Conservation (phyloP, 2,797 vertebrate genomes). For the Onychomys torridus region DNA sequence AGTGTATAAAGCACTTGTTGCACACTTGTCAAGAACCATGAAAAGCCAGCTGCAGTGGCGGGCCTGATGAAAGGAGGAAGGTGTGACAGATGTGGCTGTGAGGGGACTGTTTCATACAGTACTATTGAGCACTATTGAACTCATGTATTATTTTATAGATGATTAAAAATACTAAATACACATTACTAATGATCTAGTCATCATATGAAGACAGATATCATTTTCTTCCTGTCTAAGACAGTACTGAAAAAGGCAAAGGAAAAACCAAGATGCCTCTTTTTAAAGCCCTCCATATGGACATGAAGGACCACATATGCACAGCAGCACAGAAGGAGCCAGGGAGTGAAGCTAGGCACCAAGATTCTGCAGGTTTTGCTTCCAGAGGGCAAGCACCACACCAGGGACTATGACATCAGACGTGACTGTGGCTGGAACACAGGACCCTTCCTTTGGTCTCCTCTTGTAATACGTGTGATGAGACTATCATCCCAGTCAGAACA, state of each 20-base stretch:
- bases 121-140: background rate
- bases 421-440: background rate
- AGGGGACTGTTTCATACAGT: background rate
- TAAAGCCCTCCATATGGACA: background rate
- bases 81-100: background rate
- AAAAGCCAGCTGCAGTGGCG: background rate
- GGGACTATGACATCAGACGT: background rate
- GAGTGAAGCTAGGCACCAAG: background rate
- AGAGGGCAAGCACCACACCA: background rate
- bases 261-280: background rate
- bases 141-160: background rate
- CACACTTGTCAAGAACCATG: background rate
- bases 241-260: slow-evolving; percentile 5
- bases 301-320: background rate
- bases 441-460: background rate
- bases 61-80: background rate
- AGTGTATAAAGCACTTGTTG: background rate
- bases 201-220: background rate
- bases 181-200: background rate
- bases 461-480: background rate
- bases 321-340: background rate
- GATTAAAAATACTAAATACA: background rate
- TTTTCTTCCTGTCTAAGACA: slow-evolving; percentile 7
- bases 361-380: background rate
- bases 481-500: background rate